Evolutionary conservation across 2,113 vertebrate genomes (phyloP).

Genomic region (Chiloscyllium plagiosum): DNA sequence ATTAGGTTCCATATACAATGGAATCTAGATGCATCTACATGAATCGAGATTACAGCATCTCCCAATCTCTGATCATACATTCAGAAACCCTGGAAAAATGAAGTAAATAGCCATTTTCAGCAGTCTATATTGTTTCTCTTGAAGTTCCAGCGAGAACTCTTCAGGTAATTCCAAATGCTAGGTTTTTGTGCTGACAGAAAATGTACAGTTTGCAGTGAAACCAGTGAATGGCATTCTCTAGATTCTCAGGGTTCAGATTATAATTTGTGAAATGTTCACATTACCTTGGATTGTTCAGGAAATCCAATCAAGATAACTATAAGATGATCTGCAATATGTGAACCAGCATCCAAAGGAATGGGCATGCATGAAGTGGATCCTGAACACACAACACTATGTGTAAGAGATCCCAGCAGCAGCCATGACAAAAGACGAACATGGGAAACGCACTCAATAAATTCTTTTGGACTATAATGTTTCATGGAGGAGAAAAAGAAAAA

Average conservation of each 20-base stretch:
- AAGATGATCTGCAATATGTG: slow-evolving; percentile 93
- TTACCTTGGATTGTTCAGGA: slow-evolving; percentile 96
- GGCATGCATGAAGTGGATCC: slow-evolving; percentile 91
- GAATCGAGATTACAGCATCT: not conserved
- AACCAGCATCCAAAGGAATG: slow-evolving; percentile 94
- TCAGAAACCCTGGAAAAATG: not conserved
- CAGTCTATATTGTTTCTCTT: not conserved
- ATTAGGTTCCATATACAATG: not conserved
- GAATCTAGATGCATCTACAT: not conserved
- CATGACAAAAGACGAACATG: slow-evolving; percentile 95
- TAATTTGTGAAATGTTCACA: not conserved
- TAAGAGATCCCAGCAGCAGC: slow-evolving; percentile 92
- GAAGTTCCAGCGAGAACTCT: not conserved
- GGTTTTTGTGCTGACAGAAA: not conserved
- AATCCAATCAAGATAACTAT: slow-evolving; percentile 97
- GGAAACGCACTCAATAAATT: slow-evolving; percentile 97
- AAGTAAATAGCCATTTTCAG: not conserved
- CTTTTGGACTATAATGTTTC: slow-evolving; percentile 73
- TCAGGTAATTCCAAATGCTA: not conserved
- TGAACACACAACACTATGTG: slow-evolving; percentile 86
- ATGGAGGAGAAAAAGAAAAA: slow-evolving; percentile 35
- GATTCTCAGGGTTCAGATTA: not conserved
- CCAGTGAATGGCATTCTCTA: not conserved
- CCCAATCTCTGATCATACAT: not conserved
- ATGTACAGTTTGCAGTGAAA: not conserved